phyloP scores from a whole-genome alignment of 2,113 vertebrate species.

The Gorsachius goisagi region DNA sequence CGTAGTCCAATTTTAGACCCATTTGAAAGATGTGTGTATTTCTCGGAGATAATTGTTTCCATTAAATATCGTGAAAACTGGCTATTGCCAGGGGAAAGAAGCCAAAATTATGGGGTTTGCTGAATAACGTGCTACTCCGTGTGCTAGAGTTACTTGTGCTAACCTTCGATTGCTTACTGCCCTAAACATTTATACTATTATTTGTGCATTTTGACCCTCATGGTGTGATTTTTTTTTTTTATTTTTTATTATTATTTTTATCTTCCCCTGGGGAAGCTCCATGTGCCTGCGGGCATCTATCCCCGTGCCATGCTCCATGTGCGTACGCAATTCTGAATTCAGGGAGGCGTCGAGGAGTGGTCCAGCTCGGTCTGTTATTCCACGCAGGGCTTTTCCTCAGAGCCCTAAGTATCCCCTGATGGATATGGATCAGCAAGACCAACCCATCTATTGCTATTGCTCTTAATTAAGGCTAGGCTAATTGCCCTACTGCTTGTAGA shows the following conservation, averaged over 20 bases:
- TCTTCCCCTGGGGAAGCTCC: not conserved
- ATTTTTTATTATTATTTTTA: no score
- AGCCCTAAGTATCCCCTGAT: not conserved
- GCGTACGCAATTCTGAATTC: accelerated
- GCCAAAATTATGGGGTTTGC: not conserved
- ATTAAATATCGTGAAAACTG: not conserved
- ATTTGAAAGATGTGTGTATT: not conserved
- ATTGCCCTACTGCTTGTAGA: not conserved
- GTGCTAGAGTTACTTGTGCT: not conserved
- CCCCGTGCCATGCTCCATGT: accelerated
- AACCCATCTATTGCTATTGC: not conserved
- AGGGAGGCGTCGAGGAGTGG: not conserved
- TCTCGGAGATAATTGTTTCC: not conserved
- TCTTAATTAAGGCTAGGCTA: not conserved
- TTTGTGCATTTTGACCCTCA: not conserved
- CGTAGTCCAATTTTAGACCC: not conserved
- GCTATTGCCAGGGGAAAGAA: not conserved
- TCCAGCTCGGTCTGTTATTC: not conserved
- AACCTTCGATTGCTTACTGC: not conserved
- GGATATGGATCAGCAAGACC: not conserved
- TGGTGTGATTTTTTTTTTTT: no score
- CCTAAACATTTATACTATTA: not conserved
- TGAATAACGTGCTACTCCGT: accelerated
- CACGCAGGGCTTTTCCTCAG: not conserved
- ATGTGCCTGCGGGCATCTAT: not conserved